Base-by-base conservation (phyloP, 2,113 vertebrate species). In the Rhinoderma darwinii region DNA sequence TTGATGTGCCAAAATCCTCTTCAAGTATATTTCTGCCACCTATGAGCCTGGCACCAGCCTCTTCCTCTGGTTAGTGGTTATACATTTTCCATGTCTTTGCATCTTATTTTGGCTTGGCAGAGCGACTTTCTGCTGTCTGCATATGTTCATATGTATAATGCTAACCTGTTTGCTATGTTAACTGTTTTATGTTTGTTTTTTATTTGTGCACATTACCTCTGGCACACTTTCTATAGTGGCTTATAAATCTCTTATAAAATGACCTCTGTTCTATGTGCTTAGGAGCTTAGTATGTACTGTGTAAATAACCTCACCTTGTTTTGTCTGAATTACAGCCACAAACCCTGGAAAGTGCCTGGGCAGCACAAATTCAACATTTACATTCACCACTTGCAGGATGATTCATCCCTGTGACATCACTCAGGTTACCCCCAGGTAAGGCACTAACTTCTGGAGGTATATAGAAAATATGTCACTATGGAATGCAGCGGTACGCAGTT, bases 321-420 rank as follows among this genome's bases (percentile, higher is more conserved):
- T 88, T 88, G 83, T 90, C 44, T 91, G 88, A 88, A 75, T 35
- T 20, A 86, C 92, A 97, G 96, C 95, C 86, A 93, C 93, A 44
- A 97, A 99, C 92, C 98, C 97, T 84, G 98, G 97, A 41, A 99
- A 98, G 90, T 96, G 96, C 93, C 95, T 97, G 39, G 97, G 97
- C 87, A 94, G 95, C 88, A 99, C 98, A 70, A 97, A 95, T 90
- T 98, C 97, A 50, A 99, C 98, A 0, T 99, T 97, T 91, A 99
- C 98, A 86, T 96, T 98, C 89, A 99, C 98, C 61, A 99, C 97
- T 88, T 99, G 98, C 89, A 95, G 97, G 56, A 98, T 99, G 89
- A 94, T 99, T 84, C 97, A 99, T 84, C 98, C 98, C 0, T 96
- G 95, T 88, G 97, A 99, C 90, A 77, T 97, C 93, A 99, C 98